Base-by-base conservation (phyloP, 2,113 vertebrate genomes). In the Cynocephalus volans region DNA sequence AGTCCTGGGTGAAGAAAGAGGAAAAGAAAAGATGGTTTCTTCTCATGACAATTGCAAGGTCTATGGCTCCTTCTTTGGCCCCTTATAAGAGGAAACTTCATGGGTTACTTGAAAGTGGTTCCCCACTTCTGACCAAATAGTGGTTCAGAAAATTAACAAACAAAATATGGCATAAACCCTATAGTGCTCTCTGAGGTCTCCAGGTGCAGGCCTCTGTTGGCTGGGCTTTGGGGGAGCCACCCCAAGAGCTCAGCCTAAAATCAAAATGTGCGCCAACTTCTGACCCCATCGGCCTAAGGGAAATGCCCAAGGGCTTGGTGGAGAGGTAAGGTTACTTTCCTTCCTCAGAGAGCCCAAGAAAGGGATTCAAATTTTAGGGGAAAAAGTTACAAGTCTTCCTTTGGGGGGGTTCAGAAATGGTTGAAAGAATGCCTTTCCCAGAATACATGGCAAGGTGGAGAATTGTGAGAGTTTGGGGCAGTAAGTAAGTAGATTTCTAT, bases 291-390 rank as follows among this genome's bases (percentile, higher is more conserved):
- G 1, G 24, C 41, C 41, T 75, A 48, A 89, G 23, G 45, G 41
- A 77, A 95, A 82, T 2, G 8, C 10, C 31, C 69, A 76, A n/a
- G n/a, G 19, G n/a, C 62, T 90, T 85, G 73, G 21, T 15, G 6
- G 41, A 50, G 69, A 72, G 33, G 19, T 75, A 45, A 50, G 41
- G 21, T 80, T 69, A 70, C 56, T 72, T 96, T 72, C 23, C 36
- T 85, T 90, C n/a, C 48, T 84, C 18, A 14, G 33, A 93, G 70
- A 92, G 50, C 48, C 76, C 69, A 96, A 64, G 64, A 93, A 94
- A 73, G 18, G 72, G 41, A 80, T 3, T 92, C 45, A 56, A 26
- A 21, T 64, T 64, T 92, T 86, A 73, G 90, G 45, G 10, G 1
- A 24, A 19, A 8, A 11, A 85, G 48, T 86, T 70, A 3, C 13